Evolutionary conservation across 2,113 vertebrate genomes (phyloP), one percentile per base, ranked within the genome.

Genomic region (Neopipo cinnamomea): DNA sequence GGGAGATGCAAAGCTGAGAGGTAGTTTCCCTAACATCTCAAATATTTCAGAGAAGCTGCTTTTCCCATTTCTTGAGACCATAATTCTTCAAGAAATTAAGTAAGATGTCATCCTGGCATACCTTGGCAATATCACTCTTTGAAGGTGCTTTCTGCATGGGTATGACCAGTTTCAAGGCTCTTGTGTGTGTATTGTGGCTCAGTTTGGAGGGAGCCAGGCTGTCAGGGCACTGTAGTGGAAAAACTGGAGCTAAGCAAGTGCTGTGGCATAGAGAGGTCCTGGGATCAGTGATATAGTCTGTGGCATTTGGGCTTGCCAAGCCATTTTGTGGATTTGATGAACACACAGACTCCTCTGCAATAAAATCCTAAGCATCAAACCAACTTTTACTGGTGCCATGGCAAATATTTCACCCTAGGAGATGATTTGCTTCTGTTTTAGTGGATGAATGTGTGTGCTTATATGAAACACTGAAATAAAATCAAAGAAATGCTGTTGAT

Each of bases 391-490:
- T 68, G 74, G 66, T 84, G 68, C 58, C 1, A 0, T 47, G 55
- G 63, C 46, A 74, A 72, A 31, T 84, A 93, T 67, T 93, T 88
- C 72, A 81, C 52, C 53, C 12, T 2, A 33, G 63, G 68, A 88
- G 47, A 91, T 83, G 33, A 88, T 92, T 93, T 92, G 70, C 42
- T 71, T 78, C 84, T 71, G 19, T 74, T 92, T 85, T 66, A 95
- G 77, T 4, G 4, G 42, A 27, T 78, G n/a, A 84, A 81, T 47
- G 30, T 63, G 24, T 74, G 76, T 31, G 33, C 47, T 84, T 97
- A 59, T 81, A 93, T 95, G 72, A 88, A 93, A 74, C 39, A 63
- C 55, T 92, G 88, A 93, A 94, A 91, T 93, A 84, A 94, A 97
- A 92, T 91, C 91, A 93, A 95, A 89, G 76, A 78, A 93, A 71